Base-by-base conservation (phyloP, 2,888 invertebrate species). In the Bruchidius siliquastri region DNA sequence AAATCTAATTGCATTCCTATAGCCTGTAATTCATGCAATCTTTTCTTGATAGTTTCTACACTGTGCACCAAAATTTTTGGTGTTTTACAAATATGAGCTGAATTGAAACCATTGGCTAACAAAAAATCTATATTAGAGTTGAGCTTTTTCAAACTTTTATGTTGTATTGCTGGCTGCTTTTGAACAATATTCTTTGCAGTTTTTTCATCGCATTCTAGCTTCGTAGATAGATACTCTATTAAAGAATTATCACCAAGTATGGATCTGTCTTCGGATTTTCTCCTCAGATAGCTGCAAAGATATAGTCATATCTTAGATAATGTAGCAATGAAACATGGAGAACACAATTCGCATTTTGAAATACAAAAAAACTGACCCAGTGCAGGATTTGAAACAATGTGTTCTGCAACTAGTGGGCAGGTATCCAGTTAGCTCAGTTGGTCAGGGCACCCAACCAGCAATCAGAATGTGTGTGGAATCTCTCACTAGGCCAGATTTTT, bases 1-100 rank as follows among this genome's bases (percentile, higher is more conserved):
- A 83, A 83, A 74, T 85, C 84, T 21, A 84, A 74, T 74, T 82
- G 77, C 71, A 82, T 77, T 21, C 82, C 82, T 73, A 81, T 76
- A 67, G 78, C 78, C 73, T 83, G 81, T 68, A 88, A 74, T 76
- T 86, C 81, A 73, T 82, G 80, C 20, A 87, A 76, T 74, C 87
- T 81, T 74, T 83, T 83, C 75, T 83, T 81, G 1, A 84, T 85
- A 20, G 87, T 88, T 76, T 86, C 84, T 2, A 85, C 80, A 79
- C 87, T 86, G 76, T 87, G 87, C 3, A 87, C 80, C 32, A 88
- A 79, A 73, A 88, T 85, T 79, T 88, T 86, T 6, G 88, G 88
- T 8, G 84, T 82, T 66, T 83, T 79, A 72, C 81, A 82, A 66
- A 88, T 85, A 71, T 88, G 86, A 21, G 76, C 72, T 0, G 86